Evolutionary conservation across 1,140 invertebrate species (phyloP).

Genomic region (Atta cephalotes): DNA sequence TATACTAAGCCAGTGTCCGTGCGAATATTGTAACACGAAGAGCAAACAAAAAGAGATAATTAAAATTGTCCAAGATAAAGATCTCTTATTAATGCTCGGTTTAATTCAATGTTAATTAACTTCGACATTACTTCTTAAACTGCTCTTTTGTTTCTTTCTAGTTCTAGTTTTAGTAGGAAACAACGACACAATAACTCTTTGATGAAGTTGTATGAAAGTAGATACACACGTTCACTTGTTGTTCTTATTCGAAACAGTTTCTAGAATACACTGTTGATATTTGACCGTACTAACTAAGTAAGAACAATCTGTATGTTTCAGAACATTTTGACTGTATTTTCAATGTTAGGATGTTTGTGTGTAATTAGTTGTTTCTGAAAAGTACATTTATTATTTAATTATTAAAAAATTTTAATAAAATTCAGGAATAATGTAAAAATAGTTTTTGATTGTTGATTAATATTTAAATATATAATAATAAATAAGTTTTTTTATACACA

Average conservation of each 20-base stretch:
- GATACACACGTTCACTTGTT: not conserved
- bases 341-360: not conserved
- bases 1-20: not conserved
- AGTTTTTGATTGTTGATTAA: not conserved
- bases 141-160: conserved; percentile 1
- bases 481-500: not conserved
- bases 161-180: not conserved
- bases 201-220: not conserved
- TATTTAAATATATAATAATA: conserved; percentile 4
- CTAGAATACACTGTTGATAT: not conserved
- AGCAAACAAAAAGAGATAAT: conserved; percentile 37
- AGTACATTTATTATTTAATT: not conserved
- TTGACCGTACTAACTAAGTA: not conserved
- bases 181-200: conserved; percentile 4
- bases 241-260: not conserved
- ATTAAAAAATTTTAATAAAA: not conserved
- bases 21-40: conserved; percentile 42
- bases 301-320: not conserved
- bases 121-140: conserved; percentile 13
- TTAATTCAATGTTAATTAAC: conserved; percentile 60
- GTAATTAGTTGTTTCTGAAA: not conserved
- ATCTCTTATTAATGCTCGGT: conserved; percentile 47
- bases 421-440: not conserved
- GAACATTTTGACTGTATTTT: not conserved
- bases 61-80: conserved; percentile 45